Percentiles rank a stretch among this genome's conserved stretches.
These are phyloP conservation scores for Unio delphinus DNA, from an alignment of 2,888 invertebrate species.

Conservation along the genomic window DNA sequence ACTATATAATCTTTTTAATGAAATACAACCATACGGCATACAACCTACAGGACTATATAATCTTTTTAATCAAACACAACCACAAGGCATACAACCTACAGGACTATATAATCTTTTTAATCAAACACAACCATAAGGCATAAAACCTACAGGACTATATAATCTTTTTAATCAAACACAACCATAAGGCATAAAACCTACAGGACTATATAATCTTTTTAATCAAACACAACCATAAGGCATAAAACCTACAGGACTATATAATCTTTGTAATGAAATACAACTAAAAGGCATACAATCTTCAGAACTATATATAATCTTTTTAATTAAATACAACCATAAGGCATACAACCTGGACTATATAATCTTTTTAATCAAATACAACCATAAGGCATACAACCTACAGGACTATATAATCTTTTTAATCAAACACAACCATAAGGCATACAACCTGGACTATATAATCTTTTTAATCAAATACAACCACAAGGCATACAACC, in stretches of 20 bases:
- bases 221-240: no score
- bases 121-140: no score
- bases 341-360: conserved; percentile 71
- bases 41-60: conserved; percentile 76
- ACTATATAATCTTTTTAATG: no score
- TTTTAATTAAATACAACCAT: no score
- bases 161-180: no score
- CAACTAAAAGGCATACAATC: conserved; percentile 40
- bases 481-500: conserved; percentile 41
- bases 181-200: conserved; percentile 53
- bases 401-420: conserved; percentile 77
- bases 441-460: conserved; percentile 72
- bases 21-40: no score
- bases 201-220: conserved; percentile 29
- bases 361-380: conserved; percentile 74
- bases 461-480: conserved; percentile 76
- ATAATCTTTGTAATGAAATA: conserved; percentile 74
- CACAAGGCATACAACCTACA: conserved; percentile 61
- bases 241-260: conserved; percentile 73
- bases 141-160: conserved; percentile 62
- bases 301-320: conserved; percentile 46
- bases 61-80: conserved; percentile 66
- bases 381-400: conserved; percentile 36
- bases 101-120: background rate
- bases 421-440: conserved; percentile 41